Evolutionary conservation across 2,113 vertebrate genomes (phyloP).

Genomic region (Etia nguti): DNA sequence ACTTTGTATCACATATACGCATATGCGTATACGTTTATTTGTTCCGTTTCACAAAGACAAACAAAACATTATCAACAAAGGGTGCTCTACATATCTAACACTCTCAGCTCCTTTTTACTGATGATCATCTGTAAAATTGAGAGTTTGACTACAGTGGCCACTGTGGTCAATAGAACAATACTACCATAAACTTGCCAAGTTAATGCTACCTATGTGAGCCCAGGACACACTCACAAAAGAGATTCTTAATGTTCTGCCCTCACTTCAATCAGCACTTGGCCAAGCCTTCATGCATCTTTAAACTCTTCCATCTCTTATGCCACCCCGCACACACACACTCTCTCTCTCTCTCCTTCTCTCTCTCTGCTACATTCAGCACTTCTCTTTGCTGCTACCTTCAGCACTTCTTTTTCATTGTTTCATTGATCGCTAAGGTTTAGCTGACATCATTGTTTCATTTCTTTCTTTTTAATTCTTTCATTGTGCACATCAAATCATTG

Average conservation of each 20-base stretch:
- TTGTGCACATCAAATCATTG: background rate
- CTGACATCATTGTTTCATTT: slow-evolving; percentile 60
- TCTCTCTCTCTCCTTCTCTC: background rate
- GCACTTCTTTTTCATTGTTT: slow-evolving; percentile 63
- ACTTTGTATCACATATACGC: background rate
- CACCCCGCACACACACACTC: fast-evolving
- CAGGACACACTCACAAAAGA: background rate
- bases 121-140: background rate
- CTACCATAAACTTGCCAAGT: background rate
- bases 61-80: background rate
- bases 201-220: background rate
- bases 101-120: background rate
- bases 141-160: background rate
- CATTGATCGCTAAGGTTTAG: slow-evolving; percentile 65
- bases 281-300: background rate
- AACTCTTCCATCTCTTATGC: background rate
- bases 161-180: background rate
- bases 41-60: background rate
- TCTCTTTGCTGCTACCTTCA: slow-evolving; percentile 60
- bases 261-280: slow-evolving; percentile 17
- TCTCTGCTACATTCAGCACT: background rate
- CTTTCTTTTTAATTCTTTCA: background rate
- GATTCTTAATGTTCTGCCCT: background rate
- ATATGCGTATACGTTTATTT: too few species aligned
- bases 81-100: background rate